phyloP scores from a whole-genome alignment of 2,888 invertebrate species.

The Macaria liturata region DNA sequence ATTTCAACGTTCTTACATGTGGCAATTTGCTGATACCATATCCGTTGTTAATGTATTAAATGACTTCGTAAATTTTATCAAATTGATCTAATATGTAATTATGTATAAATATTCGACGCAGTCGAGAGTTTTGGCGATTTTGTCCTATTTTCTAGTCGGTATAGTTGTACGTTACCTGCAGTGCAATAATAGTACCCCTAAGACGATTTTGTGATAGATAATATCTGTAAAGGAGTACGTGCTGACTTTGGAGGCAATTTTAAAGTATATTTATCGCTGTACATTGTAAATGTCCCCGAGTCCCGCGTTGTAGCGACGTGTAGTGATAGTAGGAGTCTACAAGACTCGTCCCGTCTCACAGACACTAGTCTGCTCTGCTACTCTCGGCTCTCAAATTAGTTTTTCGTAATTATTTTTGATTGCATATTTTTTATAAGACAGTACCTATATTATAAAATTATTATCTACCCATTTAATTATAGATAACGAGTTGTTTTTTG shows the following conservation, averaged over 20 bases:
- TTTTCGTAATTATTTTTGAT: too few species aligned
- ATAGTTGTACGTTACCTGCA: constrained; percentile 15
- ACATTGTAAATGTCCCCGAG: constrained; percentile 29
- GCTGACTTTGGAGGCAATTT: constrained; percentile 24
- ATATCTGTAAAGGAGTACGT: constrained; percentile 8
- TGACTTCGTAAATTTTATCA: constrained; percentile 2
- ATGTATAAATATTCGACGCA: not conserved
- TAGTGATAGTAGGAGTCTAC: constrained; percentile 26
- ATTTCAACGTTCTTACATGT: not conserved
- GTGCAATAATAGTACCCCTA: constrained; percentile 26
- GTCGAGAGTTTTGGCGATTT: not conserved
- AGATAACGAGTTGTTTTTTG: too few species aligned
- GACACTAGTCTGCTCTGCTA: not conserved
- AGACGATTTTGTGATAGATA: constrained; percentile 31
- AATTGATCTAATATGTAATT: too few species aligned
- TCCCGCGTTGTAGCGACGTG: constrained; percentile 24
- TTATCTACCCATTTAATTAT: too few species aligned
- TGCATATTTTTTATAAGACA: too few species aligned
- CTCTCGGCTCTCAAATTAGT: too few species aligned
- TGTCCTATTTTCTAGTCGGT: constrained; percentile 4
- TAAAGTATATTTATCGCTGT: constrained; percentile 29
- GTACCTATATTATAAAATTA: too few species aligned
- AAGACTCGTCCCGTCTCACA: constrained; percentile 18
- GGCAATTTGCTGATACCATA: not conserved
- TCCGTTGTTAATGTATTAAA: not conserved